Percentiles rank a stretch among this genome's conserved stretches.
Conservation (phyloP, 2,888 invertebrate species). For the Isoperla grammatica region DNA sequence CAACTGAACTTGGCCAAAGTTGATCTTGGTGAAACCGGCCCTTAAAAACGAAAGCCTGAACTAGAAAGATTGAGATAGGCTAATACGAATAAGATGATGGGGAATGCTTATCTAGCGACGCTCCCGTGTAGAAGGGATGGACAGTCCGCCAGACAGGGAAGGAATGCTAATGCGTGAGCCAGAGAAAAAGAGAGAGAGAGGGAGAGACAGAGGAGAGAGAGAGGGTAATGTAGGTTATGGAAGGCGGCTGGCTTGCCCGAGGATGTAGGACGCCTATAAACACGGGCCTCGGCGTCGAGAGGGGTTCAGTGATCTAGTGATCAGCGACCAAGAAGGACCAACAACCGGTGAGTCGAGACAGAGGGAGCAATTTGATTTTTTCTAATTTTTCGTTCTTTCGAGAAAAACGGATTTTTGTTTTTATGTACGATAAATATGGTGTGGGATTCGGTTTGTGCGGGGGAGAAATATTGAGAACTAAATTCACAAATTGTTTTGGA, state of each 20-base stretch:
- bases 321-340: slow-evolving; percentile 20
- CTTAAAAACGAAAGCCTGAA: no score
- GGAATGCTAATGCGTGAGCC: background rate
- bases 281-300: slow-evolving; percentile 15
- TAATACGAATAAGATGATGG: background rate
- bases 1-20: no score
- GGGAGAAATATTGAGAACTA: no score
- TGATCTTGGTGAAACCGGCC: no score
- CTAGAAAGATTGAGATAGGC: no score
- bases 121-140: slow-evolving; percentile 3
- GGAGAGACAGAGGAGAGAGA: slow-evolving; percentile 7
- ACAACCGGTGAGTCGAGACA: slow-evolving; percentile 20
- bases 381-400: no score
- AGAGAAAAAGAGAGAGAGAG: background rate
- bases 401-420: no score
- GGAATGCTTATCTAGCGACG: background rate
- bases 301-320: slow-evolving; percentile 24
- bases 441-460: no score
- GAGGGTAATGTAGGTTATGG: slow-evolving; percentile 28
- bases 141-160: no score
- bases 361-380: no score
- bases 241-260: slow-evolving; percentile 13
- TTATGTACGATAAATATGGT: no score
- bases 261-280: slow-evolving; percentile 31
- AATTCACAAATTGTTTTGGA: no score